Base-by-base conservation (phyloP, 2,888 invertebrate species). In the Ptychoptera contaminata region DNA sequence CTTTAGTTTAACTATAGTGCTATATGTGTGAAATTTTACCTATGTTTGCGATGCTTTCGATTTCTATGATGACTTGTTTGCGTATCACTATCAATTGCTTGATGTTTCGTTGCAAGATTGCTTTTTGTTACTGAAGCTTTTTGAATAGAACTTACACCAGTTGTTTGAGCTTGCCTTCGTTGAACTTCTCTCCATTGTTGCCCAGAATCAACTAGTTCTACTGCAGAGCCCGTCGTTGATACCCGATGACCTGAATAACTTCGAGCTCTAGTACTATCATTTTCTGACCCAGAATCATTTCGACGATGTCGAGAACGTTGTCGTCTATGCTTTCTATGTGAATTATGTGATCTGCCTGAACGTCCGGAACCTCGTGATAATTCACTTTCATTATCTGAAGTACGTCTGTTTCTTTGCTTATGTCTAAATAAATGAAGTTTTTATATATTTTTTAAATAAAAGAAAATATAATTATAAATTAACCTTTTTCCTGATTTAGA, bases 321-420 rank as follows among this genome's bases (percentile, higher is more conserved):
- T 50, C 76, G 74, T 51, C 85, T 81, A 46, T 82, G 76, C 30
- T 79, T 81, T 54, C 82, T 74, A 58, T 86, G 83, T 45, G 81
- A 69, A 36, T 81, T 71, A 54, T 82, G 82, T 46, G 81, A 77
- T 47, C 84, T 72, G 14, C 80, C 80, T 8, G 85, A 86, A 52
- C 83, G 76, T 12, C 79, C 83, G 8, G 88, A 90, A 37, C 85
- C 80, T 48, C 87, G 79, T 1, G 90, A 90, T 52, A 87, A 67
- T 65, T 91, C 90, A 56, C 90, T 90, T 65, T 91, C 90, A 52
- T 87, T 88, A 60, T 91, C 91, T 1, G 90, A 90, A 53, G 85
- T 77, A 56, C 81, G 73, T 52, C 84, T 76, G 55, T 85, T 84
- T 35, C 86, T 77, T 60, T 87, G 86, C 55, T 79, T 76, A 61